Evolutionary conservation across 2,113 vertebrate genomes (phyloP).

Genomic region (Plectropomus leopardus): DNA sequence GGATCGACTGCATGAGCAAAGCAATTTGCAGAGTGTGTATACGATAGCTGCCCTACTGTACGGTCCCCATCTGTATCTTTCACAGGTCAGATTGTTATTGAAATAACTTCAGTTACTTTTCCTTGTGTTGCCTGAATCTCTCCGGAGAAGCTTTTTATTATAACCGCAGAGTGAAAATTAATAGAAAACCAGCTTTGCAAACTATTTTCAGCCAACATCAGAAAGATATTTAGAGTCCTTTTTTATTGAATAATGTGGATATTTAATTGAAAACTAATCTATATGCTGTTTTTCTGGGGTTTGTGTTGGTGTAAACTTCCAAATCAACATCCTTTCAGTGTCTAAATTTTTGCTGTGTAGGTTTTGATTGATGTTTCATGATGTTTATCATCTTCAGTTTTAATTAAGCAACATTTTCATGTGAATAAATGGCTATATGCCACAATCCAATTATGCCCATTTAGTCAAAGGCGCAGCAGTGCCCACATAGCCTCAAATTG

Average conservation of each 20-base stretch:
- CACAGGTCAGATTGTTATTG: conserved; percentile 43
- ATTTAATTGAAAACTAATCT: background rate
- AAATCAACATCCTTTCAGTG: background rate
- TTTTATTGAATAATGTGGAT: conserved; percentile 13
- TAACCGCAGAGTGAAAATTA: background rate
- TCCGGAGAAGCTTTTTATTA: background rate
- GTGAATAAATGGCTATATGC: background rate
- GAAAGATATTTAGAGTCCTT: background rate
- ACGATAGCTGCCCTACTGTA: background rate
- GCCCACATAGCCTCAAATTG: background rate
- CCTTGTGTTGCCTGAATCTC: conserved; percentile 27
- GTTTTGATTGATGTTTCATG: background rate
- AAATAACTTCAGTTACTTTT: conserved; percentile 38
- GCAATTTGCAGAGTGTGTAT: conserved; percentile 40
- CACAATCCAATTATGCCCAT: background rate
- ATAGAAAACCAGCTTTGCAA: background rate
- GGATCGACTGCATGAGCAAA: conserved; percentile 44
- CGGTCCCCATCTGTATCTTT: conserved; percentile 18
- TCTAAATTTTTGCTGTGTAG: too few relatives aligned
- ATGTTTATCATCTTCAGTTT: background rate
- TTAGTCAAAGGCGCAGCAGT: background rate
- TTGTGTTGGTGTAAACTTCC: background rate
- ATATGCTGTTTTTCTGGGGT: background rate
- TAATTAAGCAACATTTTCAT: background rate
- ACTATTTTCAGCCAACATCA: background rate